Base-by-base conservation (phyloP, 2,888 invertebrate species). In the Diplolepis rosae region DNA sequence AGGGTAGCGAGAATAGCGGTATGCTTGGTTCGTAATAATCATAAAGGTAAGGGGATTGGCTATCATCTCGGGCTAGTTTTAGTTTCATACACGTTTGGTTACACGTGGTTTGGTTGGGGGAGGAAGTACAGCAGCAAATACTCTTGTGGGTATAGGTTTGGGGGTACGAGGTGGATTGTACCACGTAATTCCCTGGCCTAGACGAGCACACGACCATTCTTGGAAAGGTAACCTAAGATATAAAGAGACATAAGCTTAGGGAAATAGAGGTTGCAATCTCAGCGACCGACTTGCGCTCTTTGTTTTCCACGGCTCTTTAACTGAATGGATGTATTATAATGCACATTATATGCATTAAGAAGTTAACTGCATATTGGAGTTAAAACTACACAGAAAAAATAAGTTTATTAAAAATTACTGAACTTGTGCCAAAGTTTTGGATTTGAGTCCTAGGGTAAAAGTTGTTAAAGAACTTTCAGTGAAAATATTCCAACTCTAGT, bases 31-130 rank as follows among this genome's bases (percentile, higher is more conserved):
- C 69, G 81, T 83, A 82, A 85, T 85, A 85, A 84, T 83, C 84
- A 81, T 84, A 84, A 85, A 85, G 80, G 84, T 81, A 80, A 83
- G 79, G 80, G 76, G 80, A 83, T 84, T 83, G 84, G 81, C 81
- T 81, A 82, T 84, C 82, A 78, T 81, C 79, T 82, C 66, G 75
- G 73, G 73, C 70, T 67, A 45, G 65, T 61, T 35, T 61, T 6
- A 24, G 61, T 39, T n/a, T 22, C 35, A 61, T 39, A 61, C 61
- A 61, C 39, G 61, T 24, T 32, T 18, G 61, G 35, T 39, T 35
- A 24, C 61, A 27, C 24, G 61, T 61, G 61, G 61, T 61, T 22
- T 39, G 13, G 13, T 22, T 42, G 68, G 70, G 30, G 69, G 66
- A 69, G 50, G 70, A 51, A 70, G 52, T 66, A 42, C 48, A 71